Evolutionary conservation across 2,113 vertebrate genomes (phyloP).

Genomic region (Ophiodon elongatus): DNA sequence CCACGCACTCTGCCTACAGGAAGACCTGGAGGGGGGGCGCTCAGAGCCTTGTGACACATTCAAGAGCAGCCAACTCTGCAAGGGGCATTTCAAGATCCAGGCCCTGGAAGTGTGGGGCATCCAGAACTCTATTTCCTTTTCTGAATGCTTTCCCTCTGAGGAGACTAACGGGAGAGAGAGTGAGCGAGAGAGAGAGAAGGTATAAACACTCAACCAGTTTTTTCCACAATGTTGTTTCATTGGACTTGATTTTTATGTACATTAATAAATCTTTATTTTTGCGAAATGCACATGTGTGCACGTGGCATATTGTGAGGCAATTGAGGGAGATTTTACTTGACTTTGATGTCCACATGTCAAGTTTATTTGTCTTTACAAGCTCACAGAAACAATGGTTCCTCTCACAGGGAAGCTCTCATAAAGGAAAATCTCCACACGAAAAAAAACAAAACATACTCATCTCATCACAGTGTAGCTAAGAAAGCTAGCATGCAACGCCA

Average conservation of each 20-base stretch:
- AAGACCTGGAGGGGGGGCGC: conserved; percentile 80
- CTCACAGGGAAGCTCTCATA: background rate
- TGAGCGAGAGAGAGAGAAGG: background rate
- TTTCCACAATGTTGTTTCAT: background rate
- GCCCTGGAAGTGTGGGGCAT: conserved; percentile 89
- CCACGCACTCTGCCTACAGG: conserved; percentile 83
- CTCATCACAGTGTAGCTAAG: background rate
- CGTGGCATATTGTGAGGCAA: background rate
- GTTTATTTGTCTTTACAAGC: background rate
- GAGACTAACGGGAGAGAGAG: background rate
- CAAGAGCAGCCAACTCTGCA: conserved; percentile 88
- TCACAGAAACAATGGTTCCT: background rate
- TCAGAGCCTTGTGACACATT: conserved; percentile 88
- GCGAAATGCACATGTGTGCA: conserved; percentile 6
- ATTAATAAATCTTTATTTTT: conserved; percentile 26
- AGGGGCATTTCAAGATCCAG: conserved; percentile 88
- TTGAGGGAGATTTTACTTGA: conserved; percentile 1
- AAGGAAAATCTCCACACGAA: background rate
- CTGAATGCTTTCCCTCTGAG: conserved; percentile 33
- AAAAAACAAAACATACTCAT: background rate
- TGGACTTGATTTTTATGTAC: conserved; percentile 19
- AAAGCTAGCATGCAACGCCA: background rate
- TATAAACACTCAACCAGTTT: background rate
- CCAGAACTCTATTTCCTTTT: conserved; percentile 75
- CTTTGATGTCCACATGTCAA: background rate